A percentile compares a stretch with the other conserved stretches of the same genome.
Conservation (phyloP, 2,888 invertebrate species). For the Apamea epomidion region DNA sequence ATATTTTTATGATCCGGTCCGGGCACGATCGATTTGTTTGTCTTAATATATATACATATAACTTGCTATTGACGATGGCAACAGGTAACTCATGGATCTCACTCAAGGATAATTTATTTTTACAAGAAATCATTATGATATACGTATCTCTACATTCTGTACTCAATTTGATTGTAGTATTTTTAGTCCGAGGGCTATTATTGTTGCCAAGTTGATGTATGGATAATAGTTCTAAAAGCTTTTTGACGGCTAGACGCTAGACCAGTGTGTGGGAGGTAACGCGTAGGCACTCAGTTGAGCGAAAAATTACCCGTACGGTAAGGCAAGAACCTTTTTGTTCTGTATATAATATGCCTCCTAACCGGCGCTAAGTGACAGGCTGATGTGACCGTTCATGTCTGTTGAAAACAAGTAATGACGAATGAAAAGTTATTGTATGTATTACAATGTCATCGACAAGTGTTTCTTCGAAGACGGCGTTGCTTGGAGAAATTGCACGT, state of each 20-base stretch:
- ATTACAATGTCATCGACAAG: slow-evolving; percentile 33
- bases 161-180: slow-evolving; percentile 23
- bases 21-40: slow-evolving; percentile 7
- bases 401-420: slow-evolving; percentile 49
- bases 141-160: background rate
- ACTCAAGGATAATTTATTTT: background rate
- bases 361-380: slow-evolving; percentile 57
- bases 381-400: slow-evolving; percentile 62
- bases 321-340: slow-evolving; percentile 56
- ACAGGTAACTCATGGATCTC: slow-evolving; percentile 17
- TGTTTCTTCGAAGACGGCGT: slow-evolving; percentile 44
- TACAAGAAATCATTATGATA: slow-evolving; percentile 2
- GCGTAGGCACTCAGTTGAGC: slow-evolving; percentile 64
- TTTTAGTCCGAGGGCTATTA: slow-evolving; percentile 29
- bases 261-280: slow-evolving; percentile 51
- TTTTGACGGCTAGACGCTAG: slow-evolving; percentile 52
- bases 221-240: slow-evolving; percentile 55
- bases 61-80: slow-evolving; percentile 1
- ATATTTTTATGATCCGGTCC: slow-evolving; percentile 12
- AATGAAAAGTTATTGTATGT: slow-evolving; percentile 48
- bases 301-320: slow-evolving; percentile 64
- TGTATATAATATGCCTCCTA: slow-evolving; percentile 51
- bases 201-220: slow-evolving; percentile 53
- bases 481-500: slow-evolving; percentile 25
- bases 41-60: background rate